Evolutionary conservation across 2,888 invertebrate genomes (phyloP), one percentile per base, ranked within the genome.

Genomic region (Drosophila paranaensis): DNA sequence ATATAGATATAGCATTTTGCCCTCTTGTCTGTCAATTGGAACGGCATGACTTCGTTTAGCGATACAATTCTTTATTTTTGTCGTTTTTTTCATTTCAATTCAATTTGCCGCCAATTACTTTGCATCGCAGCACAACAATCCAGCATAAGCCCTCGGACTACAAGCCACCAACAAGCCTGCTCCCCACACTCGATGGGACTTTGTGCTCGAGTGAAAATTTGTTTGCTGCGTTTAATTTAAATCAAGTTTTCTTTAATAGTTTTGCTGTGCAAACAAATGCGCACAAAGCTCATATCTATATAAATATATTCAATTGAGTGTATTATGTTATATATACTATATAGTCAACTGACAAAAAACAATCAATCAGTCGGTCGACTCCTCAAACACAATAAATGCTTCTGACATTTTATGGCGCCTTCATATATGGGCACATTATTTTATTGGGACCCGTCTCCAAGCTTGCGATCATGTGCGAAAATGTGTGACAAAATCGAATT

Each of bases 11-110:
- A 58, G 60, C 57, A 35, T 62, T 62, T 69, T 69, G 63, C 57
- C 69, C 63, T 58, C 60, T 66, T 71, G 70, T 56, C 60, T 58
- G 77, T 88, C 90, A 90, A 90, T 90, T 90, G 90, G 78, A 88
- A 87, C 80, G 86, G 90, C 90, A 90, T 90, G 90, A 90, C 90
- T 90, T 90, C 89, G 89, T 90, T 90, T 90, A 90, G 90, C 80
- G 85, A 82, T 83, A 77, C 70, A 88, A 39, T 48, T 58, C 37
- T 27, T 27, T 58, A 9, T 72, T 42, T 43, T 60, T 60, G 75
- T 80, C 64, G 75, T 72, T 66, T 79, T 69, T 69, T 67, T 67
- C 2, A 2, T 71, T 81, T 74, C 84, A 88, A 88, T 87, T 87
- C 74, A 87, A 87, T 87, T 86, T 88, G 77, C 72, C 82, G 83